phyloP scores from a whole-genome alignment of 64 coral and sea anemone genomes.

The Montipora foliosa region DNA sequence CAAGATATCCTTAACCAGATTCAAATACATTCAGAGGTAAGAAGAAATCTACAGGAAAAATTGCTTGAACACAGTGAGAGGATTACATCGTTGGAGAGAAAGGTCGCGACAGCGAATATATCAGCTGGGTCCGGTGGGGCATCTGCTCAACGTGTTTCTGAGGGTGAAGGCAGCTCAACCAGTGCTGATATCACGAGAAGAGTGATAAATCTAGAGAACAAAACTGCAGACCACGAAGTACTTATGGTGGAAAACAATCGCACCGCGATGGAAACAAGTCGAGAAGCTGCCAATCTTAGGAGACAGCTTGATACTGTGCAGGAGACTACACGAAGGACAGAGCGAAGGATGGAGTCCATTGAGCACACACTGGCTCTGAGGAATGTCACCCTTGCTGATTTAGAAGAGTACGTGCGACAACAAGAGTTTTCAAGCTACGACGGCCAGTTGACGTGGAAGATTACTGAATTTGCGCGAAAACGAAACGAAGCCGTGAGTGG shows the following conservation, averaged over 20 bases:
- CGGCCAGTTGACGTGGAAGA: too few relatives aligned
- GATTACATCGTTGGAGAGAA: not conserved
- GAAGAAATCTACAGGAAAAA: not conserved
- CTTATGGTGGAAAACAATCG: slow-evolving; percentile 20
- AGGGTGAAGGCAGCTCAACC: not conserved
- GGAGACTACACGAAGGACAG: too few relatives aligned
- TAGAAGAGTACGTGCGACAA: too few relatives aligned
- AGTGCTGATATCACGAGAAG: not conserved
- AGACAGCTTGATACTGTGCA: too few relatives aligned
- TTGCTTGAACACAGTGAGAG: not conserved
- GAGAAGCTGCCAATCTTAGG: too few relatives aligned
- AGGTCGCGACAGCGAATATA: not conserved
- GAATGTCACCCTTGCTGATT: too few relatives aligned
- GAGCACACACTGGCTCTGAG: too few relatives aligned
- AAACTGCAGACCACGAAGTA: slow-evolving; percentile 28
- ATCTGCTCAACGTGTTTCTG: not conserved
- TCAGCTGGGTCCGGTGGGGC: not conserved
- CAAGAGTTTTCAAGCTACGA: too few relatives aligned
- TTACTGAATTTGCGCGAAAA: too few relatives aligned
- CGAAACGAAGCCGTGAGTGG: not conserved
- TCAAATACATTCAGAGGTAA: not conserved
- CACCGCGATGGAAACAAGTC: too few relatives aligned
- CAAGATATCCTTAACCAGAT: slow-evolving; percentile 1
- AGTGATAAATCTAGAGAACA: not conserved
- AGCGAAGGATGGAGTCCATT: too few relatives aligned